phyloP scores from a whole-genome alignment of 2,797 vertebrate species.

The Phyllotis vaccarum region DNA sequence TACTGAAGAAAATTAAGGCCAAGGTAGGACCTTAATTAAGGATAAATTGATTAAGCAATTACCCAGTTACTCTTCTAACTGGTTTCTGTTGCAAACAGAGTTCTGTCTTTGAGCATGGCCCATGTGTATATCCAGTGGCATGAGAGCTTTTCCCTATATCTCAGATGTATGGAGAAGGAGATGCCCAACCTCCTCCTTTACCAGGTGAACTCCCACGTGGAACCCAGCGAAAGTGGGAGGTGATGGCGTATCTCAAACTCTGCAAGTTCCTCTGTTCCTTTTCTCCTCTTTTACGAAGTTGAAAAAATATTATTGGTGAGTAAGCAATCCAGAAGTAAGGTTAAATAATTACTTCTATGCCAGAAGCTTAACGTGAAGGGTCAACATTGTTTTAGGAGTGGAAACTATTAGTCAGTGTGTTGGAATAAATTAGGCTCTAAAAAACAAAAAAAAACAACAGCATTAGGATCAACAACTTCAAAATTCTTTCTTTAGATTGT shows the following conservation, averaged over 20 bases:
- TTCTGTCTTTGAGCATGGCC: background rate
- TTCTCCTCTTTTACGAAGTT: background rate
- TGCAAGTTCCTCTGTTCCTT: background rate
- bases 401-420: conserved; percentile 17
- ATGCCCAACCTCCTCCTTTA: background rate
- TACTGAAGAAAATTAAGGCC: background rate
- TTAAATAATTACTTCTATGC: conserved; percentile 36
- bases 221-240: background rate
- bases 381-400: conserved; percentile 22
- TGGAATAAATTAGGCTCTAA: conserved; percentile 31
- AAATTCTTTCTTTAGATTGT: conserved; percentile 15
- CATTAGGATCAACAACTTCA: conserved; percentile 11
- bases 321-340: conserved; percentile 37
- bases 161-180: background rate
- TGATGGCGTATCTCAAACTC: background rate
- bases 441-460: background rate
- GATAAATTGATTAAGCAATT: conserved; percentile 62
- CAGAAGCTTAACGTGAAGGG: background rate
- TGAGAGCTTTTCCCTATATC: background rate
- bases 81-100: background rate
- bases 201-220: background rate
- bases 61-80: conserved; percentile 37
- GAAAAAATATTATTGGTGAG: background rate
- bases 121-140: accelerated
- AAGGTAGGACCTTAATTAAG: conserved; percentile 29